phyloP scores from a whole-genome alignment of 1,140 invertebrate genomes.

The Meteorus sp. region DNA sequence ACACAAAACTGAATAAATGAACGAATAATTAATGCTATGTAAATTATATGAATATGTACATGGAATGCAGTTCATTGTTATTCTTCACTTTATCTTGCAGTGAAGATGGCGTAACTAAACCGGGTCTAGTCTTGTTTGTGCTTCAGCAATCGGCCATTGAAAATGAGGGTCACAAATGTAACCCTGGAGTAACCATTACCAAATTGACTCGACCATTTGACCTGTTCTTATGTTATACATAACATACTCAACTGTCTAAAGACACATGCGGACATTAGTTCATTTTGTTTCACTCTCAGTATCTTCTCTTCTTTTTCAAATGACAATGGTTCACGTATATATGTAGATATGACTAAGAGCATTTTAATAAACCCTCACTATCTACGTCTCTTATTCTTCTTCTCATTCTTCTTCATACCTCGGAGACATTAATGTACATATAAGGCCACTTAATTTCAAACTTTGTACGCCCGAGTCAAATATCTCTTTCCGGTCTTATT shows the following conservation, averaged over 20 bases:
- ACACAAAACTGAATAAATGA: too few relatives aligned
- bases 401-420: constrained; percentile 37
- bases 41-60: too few relatives aligned
- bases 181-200: constrained; percentile 45
- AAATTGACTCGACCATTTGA: constrained; percentile 52
- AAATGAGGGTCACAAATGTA: constrained; percentile 43
- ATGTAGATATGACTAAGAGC: too few relatives aligned
- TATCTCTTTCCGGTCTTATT: constrained; percentile 41
- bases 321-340: too few relatives aligned
- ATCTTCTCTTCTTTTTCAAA: not conserved
- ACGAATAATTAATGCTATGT: too few relatives aligned
- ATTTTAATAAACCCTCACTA: too few relatives aligned
- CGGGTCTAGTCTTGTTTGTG: constrained; percentile 33
- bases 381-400: not conserved
- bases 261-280: too few relatives aligned
- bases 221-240: constrained; percentile 29
- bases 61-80: too few relatives aligned
- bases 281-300: not conserved
- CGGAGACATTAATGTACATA: constrained; percentile 4
- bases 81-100: too few relatives aligned
- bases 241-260: not conserved
- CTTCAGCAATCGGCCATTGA: constrained; percentile 21
- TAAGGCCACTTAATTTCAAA: constrained; percentile 42
- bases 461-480: constrained; percentile 39
- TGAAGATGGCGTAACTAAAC: constrained; percentile 31